Percentiles rank a stretch among this genome's conserved stretches.
Conservation (phyloP, 2,797 vertebrate genomes). For the Columba guinea region DNA sequence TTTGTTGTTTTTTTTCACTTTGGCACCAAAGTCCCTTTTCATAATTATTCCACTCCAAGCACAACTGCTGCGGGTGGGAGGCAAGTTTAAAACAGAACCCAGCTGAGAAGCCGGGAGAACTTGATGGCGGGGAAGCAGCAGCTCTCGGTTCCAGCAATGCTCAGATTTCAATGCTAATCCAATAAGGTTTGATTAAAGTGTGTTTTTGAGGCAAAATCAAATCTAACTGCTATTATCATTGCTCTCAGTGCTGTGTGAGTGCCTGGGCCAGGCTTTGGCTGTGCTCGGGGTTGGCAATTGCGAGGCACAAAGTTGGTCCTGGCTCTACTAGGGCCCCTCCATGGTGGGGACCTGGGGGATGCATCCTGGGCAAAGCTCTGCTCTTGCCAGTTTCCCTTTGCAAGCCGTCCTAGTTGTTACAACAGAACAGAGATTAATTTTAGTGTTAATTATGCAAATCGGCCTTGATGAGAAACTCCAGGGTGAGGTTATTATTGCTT, state of each 20-base stretch:
- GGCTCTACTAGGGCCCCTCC: not conserved
- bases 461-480: not conserved
- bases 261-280: not conserved
- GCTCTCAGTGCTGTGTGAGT: not conserved
- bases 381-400: not conserved
- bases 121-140: not conserved
- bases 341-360: not conserved
- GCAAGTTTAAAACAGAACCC: not conserved
- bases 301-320: accelerated
- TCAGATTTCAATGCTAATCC: not conserved
- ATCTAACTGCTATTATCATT: not conserved
- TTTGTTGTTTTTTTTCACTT: not conserved
- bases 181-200: not conserved
- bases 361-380: not conserved
- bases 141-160: not conserved
- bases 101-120: not conserved
- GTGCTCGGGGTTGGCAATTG: accelerated
- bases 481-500: not conserved
- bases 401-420: not conserved
- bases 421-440: not conserved
- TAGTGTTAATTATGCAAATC: constrained; percentile 1
- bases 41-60: not conserved
- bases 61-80: not conserved
- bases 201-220: not conserved
- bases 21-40: not conserved